Percentiles rank a stretch among this genome's conserved stretches.
phyloP scores from a whole-genome alignment of 2,113 vertebrate species.

The Zosterops hypoxanthus region DNA sequence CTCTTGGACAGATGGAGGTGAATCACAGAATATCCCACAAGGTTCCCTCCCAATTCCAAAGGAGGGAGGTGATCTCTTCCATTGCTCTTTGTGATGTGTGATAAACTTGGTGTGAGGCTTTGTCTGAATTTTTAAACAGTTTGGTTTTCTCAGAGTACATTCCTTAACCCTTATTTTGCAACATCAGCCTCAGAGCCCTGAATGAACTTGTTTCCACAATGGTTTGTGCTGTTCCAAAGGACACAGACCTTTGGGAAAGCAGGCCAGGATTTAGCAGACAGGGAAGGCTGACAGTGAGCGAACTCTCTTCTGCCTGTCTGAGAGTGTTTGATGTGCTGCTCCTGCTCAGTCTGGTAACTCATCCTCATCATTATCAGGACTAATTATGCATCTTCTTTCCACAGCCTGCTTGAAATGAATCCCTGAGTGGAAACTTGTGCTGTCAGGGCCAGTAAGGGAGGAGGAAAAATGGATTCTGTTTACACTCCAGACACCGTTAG shows the following conservation, averaged over 20 bases:
- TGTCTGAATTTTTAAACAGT: neutral
- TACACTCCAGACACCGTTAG: neutral
- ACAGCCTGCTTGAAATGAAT: neutral
- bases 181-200: neutral
- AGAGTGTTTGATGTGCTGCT: neutral
- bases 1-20: neutral
- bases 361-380: neutral
- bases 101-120: neutral
- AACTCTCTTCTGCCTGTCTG: neutral
- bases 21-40: neutral
- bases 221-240: neutral
- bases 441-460: neutral
- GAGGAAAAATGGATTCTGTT: neutral
- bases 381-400: neutral
- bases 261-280: neutral
- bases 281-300: neutral
- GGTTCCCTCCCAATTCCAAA: neutral
- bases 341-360: neutral
- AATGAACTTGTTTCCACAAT: neutral
- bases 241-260: neutral
- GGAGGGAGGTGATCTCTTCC: neutral
- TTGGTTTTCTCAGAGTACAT: neutral
- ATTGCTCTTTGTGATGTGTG: neutral
- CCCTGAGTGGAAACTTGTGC: neutral
- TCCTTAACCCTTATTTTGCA: neutral